Base-by-base conservation (phyloP, 2,888 invertebrate species). In the Drosophila birchii region DNA sequence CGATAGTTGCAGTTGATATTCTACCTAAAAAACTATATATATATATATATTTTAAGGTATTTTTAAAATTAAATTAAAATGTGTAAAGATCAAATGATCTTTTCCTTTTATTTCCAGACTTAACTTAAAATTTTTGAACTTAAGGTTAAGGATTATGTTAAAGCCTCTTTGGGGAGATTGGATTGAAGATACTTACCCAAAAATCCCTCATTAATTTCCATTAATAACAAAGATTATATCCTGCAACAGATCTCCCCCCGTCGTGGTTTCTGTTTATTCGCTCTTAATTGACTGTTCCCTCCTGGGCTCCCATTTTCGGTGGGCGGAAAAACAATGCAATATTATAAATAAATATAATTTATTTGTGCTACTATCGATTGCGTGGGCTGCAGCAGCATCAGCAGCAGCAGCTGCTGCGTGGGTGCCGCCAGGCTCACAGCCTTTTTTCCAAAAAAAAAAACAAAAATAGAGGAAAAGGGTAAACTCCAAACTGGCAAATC, bases 271-370 rank as follows among this genome's bases (percentile, higher is more conserved):
- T 44, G 34, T 53, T 53, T 41, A 60, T 51, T 43, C 70, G 49
- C 36, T 58, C 43, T 51, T 70, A 71, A 70, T 70, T 60, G 45
- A 18, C 41, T 41, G 36, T 20, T n/a, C 16, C 58, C 32, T 29
- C 43, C 38, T 29, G 29, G 45, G 29, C 41, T 29, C 29, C 43
- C 51, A 53, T 20, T 38, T 23, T 12, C 11, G 34, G 66, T 23
- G 63, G 66, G 64, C 66, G 41, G 41, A 16, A 18, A 39, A 51
- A 51, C 51, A 51, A 51, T 51, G 45, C 32, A 34, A 16, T 34
- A 34, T 32, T 61, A 67, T 66, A 66, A 66, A 67, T 67, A 66
- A 86, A 83, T 80, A 83, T 72, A 80, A 82, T 85, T 82, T 82
- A 82, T 80, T 67, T 44, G 44, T 72, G 62, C 49, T 61, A 47